Base-by-base conservation (phyloP, 2,797 vertebrate genomes). In the Phyllotis vaccarum region DNA sequence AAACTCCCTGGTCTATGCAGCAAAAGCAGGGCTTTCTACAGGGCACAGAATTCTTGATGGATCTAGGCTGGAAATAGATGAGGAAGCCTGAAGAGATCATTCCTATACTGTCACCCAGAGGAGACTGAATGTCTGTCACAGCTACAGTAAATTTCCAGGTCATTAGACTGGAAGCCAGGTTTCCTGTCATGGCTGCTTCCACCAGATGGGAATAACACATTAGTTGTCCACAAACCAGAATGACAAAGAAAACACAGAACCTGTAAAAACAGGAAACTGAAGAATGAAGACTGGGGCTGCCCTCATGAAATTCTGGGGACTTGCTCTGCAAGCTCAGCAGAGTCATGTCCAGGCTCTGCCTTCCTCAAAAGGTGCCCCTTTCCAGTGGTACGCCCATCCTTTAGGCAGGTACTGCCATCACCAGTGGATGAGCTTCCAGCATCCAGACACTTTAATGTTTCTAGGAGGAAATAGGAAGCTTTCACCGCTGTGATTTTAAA, bases 371-470 rank as follows among this genome's bases (percentile, higher is more conserved):
- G 24, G 3, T 31, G 3, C 0, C 19, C 27, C 37, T 34, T n/a
- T 2, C 72, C 27, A 40, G 1, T 3, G 14, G 49, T 5, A 17
- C 11, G 16, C 34, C 75, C 31, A 22, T 56, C 11, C 12, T n/a
- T 43, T 27, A 3, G 68, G 21, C 16, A 0, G 1, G 6, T 0
- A 37, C 6, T 43, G n/a, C 9, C 21, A 34, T 12, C 29, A 43
- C 29, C 27, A 4, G n/a, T 21, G 22, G n/a, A 1, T 56, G 24
- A 64, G 27, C 49, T 37, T 49, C 17, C 7, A 68, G 46, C 87
- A 2, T 40, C 7, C 19, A 11, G 6, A 37, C 72, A 6, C 9
- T 43, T 16, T 74, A 19, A 37, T 10, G 70, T 60, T 85, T 46
- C 52, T 56, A 56, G 52, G 54, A 87, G n/a, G n/a, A 40, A 72